These are phyloP conservation scores for Ryuthela nishihirai DNA, from an alignment of 2,888 invertebrate genomes.

Conservation along the genomic window DNA sequence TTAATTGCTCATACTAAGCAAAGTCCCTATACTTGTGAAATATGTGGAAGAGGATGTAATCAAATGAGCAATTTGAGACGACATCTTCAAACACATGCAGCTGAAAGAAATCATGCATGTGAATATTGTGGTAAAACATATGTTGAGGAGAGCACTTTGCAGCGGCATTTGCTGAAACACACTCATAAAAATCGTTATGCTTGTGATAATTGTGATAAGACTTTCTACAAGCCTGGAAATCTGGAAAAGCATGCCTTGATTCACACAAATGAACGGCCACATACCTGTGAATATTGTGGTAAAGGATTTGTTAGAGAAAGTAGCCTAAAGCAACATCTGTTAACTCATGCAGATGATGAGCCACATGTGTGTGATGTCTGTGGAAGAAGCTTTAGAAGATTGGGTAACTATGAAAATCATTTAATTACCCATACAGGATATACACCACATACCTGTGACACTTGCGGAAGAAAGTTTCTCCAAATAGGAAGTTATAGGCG, in stretches of 20 bases:
- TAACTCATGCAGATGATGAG: conserved; percentile 27
- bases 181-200: conserved; percentile 20
- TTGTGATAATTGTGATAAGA: conserved; percentile 30
- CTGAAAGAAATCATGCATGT: conserved; percentile 19
- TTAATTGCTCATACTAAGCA: conserved; percentile 31
- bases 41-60: conserved; percentile 31
- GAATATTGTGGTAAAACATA: conserved; percentile 30
- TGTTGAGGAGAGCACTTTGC: conserved; percentile 18
- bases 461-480: conserved; percentile 25
- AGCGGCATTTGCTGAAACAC: conserved; percentile 27
- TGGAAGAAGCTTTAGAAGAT: conserved; percentile 19
- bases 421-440: conserved; percentile 34
- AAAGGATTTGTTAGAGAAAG: conserved; percentile 31
- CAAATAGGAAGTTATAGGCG: conserved; percentile 31
- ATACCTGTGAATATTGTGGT: conserved; percentile 19
- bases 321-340: conserved; percentile 22
- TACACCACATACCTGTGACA: conserved; percentile 27
- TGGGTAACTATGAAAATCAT: conserved; percentile 35
- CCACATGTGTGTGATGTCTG: conserved; percentile 32
- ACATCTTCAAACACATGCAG: conserved; percentile 26
- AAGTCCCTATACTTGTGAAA: conserved; percentile 30
- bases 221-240: conserved; percentile 27
- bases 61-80: conserved; percentile 30
- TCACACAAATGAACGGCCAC: conserved; percentile 21
- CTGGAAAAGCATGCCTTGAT: conserved; percentile 26